Conservation (phyloP, 2,888 invertebrate genomes). For the Eupeodes latifasciatus region DNA sequence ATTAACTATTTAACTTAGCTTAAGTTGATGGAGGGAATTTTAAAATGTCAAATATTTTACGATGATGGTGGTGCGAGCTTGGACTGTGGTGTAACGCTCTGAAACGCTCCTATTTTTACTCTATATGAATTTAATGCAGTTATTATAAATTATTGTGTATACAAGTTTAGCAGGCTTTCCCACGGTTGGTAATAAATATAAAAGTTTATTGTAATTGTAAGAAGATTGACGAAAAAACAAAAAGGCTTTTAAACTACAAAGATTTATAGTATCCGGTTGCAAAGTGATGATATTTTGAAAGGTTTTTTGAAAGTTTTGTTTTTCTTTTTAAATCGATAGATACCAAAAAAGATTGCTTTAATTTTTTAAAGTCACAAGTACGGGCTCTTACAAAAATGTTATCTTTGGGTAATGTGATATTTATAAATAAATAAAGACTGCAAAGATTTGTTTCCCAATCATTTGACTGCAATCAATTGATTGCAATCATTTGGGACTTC, state of each 20-base stretch:
- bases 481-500: no score
- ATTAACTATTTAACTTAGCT: conserved; percentile 64
- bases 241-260: conserved; percentile 21
- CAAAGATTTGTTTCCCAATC: no score
- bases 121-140: conserved; percentile 16
- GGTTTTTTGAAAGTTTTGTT: neutral
- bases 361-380: neutral
- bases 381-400: no score
- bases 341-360: neutral
- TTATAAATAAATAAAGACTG: no score
- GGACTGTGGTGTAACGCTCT: neutral
- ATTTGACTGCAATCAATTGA: no score
- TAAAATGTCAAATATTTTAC: conserved; percentile 49
- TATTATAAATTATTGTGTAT: conserved; percentile 18
- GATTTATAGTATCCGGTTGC: conserved; percentile 60
- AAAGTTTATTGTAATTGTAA: conserved; percentile 50
- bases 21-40: conserved; percentile 45
- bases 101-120: neutral
- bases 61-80: neutral
- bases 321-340: neutral
- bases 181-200: conserved; percentile 63
- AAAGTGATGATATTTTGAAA: conserved; percentile 22
- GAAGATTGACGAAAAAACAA: conserved; percentile 19
- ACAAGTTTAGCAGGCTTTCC: conserved; percentile 26
- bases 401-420: no score